Evolutionary conservation across 2,888 invertebrate genomes (phyloP).

Genomic region (Tiliacea citrago): DNA sequence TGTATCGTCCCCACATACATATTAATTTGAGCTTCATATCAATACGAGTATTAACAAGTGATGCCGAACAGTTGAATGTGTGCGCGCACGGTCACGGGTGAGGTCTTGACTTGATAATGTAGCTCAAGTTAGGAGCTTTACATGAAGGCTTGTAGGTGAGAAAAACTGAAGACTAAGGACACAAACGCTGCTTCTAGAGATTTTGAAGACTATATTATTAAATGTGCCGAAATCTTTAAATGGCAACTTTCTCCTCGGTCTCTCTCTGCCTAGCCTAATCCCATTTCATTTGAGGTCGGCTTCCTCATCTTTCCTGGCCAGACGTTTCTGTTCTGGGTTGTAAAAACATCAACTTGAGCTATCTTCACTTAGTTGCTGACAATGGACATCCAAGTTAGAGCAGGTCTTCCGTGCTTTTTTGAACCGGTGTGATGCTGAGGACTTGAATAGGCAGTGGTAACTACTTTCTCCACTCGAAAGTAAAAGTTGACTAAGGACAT

Average conservation of each 20-base stretch:
- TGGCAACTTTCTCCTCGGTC: neutral
- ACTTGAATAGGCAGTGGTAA: too few relatives aligned
- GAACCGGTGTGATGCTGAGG: neutral
- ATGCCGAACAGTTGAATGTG: constrained; percentile 72
- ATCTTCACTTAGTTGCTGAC: neutral
- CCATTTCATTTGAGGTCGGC: neutral
- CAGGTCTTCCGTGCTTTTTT: neutral
- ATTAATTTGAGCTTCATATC: constrained; percentile 86
- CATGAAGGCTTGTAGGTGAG: neutral
- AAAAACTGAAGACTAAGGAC: neutral
- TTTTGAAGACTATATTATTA: neutral
- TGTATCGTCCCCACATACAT: constrained; percentile 81
- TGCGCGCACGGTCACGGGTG: constrained; percentile 31
- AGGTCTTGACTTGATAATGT: constrained; percentile 36
- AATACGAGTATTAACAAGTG: constrained; percentile 86
- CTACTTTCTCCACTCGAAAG: neutral
- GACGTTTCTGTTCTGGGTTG: neutral
- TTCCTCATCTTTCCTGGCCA: neutral
- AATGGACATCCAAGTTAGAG: neutral
- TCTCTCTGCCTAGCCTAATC: neutral
- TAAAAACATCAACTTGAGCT: neutral
- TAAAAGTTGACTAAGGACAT: neutral
- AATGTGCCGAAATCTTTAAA: neutral
- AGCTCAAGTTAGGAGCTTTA: constrained; percentile 50
- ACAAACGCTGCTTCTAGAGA: neutral